A percentile compares a stretch with the other conserved stretches of the same genome.
phyloP scores from a whole-genome alignment of 2,113 vertebrate species.

The Muntiacus reevesi region DNA sequence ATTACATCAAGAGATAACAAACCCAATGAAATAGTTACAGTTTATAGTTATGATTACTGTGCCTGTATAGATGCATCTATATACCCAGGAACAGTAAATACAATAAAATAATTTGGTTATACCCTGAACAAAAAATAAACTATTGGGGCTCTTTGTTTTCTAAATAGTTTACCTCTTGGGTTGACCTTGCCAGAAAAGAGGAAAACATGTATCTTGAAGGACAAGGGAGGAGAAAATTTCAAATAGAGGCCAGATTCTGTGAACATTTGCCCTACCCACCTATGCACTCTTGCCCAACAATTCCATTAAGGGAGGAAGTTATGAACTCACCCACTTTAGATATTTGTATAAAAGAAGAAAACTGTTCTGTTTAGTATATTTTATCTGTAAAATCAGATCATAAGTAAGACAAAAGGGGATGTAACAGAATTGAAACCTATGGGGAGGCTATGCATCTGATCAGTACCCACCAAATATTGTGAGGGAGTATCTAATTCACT shows the following conservation, averaged over 20 bases:
- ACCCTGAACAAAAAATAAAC: constrained; percentile 23
- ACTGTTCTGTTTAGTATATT: background rate
- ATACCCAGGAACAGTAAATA: constrained; percentile 19
- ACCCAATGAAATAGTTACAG: background rate
- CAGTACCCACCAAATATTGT: background rate
- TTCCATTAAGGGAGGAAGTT: background rate
- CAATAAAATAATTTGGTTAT: constrained; percentile 31
- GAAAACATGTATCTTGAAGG: background rate
- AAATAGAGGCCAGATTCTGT: background rate
- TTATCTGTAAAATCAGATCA: background rate
- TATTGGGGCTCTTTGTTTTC: background rate
- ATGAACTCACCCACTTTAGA: background rate
- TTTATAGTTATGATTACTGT: background rate
- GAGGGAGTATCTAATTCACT: background rate
- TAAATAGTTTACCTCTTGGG: background rate
- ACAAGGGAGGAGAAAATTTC: background rate
- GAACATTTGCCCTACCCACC: background rate
- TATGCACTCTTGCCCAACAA: no score
- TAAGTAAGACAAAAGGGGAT: background rate
- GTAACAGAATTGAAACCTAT: background rate
- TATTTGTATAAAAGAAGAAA: background rate
- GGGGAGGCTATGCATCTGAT: background rate
- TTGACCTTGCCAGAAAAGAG: background rate
- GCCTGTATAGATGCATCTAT: background rate
- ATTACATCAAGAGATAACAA: background rate